Evolutionary conservation across 1,140 invertebrate species (phyloP).

Genomic region (Maconellicoccus hirsutus): DNA sequence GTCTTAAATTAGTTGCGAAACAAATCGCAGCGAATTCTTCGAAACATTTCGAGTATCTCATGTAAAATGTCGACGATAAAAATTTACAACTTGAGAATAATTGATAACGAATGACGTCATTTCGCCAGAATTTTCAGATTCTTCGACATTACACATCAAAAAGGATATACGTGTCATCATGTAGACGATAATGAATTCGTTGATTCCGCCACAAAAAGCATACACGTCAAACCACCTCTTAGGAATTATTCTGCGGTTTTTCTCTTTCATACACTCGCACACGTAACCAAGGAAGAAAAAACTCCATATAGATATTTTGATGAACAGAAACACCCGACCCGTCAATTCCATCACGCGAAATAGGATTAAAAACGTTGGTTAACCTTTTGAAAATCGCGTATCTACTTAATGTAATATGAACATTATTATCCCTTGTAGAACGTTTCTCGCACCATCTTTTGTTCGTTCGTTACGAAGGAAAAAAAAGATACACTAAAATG

Average conservation of each 20-base stretch:
- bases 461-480: not conserved
- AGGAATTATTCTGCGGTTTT: not conserved
- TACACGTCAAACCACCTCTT: not conserved
- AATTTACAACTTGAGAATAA: not conserved
- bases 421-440: not conserved
- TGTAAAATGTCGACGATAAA: not conserved
- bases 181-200: not conserved
- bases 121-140: too few relatives aligned
- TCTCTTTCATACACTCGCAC: too few relatives aligned
- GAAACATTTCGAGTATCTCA: too few relatives aligned
- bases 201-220: not conserved
- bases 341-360: not conserved
- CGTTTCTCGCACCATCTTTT: not conserved
- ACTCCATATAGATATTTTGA: not conserved
- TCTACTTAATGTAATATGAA: not conserved
- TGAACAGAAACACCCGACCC: slow-evolving; percentile 2
- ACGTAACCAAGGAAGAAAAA: not conserved
- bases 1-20: not conserved
- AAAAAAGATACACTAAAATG: not conserved
- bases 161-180: not conserved
- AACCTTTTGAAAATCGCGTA: not conserved
- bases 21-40: not conserved
- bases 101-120: not conserved
- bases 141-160: too few relatives aligned
- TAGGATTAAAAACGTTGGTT: not conserved